phyloP scores from a whole-genome alignment of 2,888 invertebrate species.

The Phlogophora meticulosa region DNA sequence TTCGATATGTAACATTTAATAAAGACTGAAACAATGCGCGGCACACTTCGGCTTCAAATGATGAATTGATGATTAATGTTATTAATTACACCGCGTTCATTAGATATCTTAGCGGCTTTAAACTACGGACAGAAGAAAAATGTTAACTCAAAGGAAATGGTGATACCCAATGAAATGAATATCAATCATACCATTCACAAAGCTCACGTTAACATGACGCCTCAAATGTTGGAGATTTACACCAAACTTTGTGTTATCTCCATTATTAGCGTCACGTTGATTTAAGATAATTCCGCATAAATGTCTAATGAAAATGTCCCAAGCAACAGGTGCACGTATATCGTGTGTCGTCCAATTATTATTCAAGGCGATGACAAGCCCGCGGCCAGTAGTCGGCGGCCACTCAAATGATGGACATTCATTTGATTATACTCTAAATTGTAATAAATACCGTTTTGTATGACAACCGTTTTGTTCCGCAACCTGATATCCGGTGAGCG shows the following conservation, averaged over 20 bases:
- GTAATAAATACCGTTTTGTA: conserved; percentile 71
- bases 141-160: not conserved
- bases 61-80: conserved; percentile 35
- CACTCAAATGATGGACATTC: conserved; percentile 63
- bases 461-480: conserved; percentile 62
- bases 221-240: conserved; percentile 20
- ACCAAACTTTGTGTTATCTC: conserved; percentile 41
- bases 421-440: conserved; percentile 62
- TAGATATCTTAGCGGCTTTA: not conserved
- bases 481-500: conserved; percentile 74
- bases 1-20: conserved; percentile 82
- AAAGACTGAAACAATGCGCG: conserved; percentile 81
- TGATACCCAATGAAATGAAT: not conserved
- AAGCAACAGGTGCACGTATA: conserved; percentile 74
- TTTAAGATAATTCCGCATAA: conserved; percentile 65
- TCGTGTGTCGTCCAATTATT: conserved; percentile 74
- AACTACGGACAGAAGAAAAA: not conserved
- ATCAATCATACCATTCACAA: conserved; percentile 10
- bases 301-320: conserved; percentile 60
- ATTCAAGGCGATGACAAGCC: conserved; percentile 74
- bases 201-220: conserved; percentile 6
- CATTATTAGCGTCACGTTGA: conserved; percentile 58
- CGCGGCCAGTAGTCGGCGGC: conserved; percentile 59
- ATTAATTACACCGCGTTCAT: conserved; percentile 28
- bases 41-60: conserved; percentile 36